These are phyloP conservation scores for Drosophila fulvimacula DNA, from an alignment of 2,888 invertebrate species.

Conservation along the genomic window DNA sequence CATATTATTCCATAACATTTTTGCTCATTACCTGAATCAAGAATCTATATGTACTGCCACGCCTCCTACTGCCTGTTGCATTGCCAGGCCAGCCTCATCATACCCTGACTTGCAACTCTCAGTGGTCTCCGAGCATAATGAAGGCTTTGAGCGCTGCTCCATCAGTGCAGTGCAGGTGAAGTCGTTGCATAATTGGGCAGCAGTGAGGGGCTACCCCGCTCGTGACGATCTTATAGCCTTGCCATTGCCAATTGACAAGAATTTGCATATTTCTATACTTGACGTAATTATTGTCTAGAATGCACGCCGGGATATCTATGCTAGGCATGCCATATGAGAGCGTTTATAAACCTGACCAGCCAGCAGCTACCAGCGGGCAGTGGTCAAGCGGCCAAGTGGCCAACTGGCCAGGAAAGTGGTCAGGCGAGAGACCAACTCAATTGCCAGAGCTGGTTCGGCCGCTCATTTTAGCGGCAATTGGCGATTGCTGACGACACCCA, in stretches of 20 bases:
- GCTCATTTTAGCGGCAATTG: slow-evolving; percentile 59
- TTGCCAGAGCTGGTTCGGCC: slow-evolving; percentile 39
- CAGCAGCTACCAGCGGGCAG: neutral
- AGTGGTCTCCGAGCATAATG: neutral
- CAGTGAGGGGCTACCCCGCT: neutral
- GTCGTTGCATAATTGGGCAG: neutral
- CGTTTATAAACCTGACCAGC: neutral
- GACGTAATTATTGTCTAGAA: slow-evolving; percentile 16
- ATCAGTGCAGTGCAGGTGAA: neutral
- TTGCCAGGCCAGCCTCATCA: neutral
- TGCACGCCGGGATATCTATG: slow-evolving; percentile 13
- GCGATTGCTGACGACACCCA: slow-evolving; percentile 77
- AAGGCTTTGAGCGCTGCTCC: neutral
- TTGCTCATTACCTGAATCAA: too few relatives aligned
- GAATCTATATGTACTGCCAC: neutral
- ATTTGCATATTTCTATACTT: slow-evolving; percentile 7
- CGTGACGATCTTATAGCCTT: neutral
- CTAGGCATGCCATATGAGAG: slow-evolving; percentile 7
- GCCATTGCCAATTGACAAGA: neutral
- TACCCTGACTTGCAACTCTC: neutral
- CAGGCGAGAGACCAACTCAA: slow-evolving; percentile 46
- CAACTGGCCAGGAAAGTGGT: slow-evolving; percentile 11
- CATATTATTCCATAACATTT: too few relatives aligned
- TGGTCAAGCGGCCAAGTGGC: slow-evolving; percentile 17
- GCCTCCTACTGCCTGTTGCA: neutral